phyloP scores from a whole-genome alignment of 2,797 vertebrate genomes.

The Etheostoma nigrum region DNA sequence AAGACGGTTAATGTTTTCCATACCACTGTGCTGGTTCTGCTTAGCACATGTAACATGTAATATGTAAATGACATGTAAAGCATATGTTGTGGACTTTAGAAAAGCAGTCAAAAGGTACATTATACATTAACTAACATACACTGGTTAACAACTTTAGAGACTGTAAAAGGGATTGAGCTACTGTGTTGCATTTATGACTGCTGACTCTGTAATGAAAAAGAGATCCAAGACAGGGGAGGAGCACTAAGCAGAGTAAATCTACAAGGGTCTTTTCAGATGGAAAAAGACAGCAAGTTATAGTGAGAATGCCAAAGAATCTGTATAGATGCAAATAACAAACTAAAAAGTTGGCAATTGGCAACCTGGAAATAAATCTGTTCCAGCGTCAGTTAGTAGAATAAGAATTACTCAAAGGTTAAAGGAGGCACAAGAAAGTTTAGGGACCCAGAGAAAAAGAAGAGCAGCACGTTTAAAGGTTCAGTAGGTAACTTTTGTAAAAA shows the following conservation, averaged over 20 bases:
- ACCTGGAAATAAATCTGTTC: background rate
- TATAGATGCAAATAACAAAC: background rate
- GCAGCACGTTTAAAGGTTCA: background rate
- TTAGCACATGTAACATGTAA: too few species aligned
- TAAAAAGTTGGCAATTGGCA: background rate
- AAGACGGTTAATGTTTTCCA: background rate
- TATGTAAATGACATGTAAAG: background rate
- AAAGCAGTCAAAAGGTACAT: background rate
- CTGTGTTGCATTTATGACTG: conserved; percentile 27
- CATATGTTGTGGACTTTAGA: conserved; percentile 9
- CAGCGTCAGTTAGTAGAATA: background rate
- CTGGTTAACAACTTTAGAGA: background rate
- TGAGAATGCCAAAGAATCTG: background rate
- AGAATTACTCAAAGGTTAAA: background rate
- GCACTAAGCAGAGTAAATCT: background rate
- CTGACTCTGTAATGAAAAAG: conserved; percentile 29
- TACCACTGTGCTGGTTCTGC: background rate
- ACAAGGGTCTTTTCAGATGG: background rate
- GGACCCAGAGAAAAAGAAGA: background rate
- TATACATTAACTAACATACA: conserved; percentile 46
- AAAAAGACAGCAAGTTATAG: background rate
- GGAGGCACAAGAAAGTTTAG: background rate
- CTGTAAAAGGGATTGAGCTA: background rate
- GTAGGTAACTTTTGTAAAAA: too few species aligned
- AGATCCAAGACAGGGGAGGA: conserved; percentile 51